Evolutionary conservation across 2,888 invertebrate species (phyloP), one percentile per base, ranked within the genome.

Genomic region (Silvanus unidentatus): DNA sequence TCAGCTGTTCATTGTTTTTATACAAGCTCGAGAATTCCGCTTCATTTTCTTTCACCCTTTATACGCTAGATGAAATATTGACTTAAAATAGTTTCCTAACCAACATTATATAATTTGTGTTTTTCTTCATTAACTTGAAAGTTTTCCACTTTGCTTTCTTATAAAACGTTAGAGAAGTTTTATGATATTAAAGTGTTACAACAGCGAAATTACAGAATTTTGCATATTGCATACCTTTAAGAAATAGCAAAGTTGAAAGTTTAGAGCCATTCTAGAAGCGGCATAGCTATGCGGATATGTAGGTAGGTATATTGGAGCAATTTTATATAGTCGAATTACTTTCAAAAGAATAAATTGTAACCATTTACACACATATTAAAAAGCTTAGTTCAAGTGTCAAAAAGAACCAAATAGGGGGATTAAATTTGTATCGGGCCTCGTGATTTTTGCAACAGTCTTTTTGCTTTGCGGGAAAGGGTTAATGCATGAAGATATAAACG

Each of bases 101-200:
- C 43, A 34, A 43, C 28, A 43, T 39, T 36, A 37, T 32, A 38
- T 43, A 43, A 43, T 43, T 43, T 43, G 32, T 30, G 43, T 43
- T 43, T 43, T 39, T 43, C 43, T 39, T 43, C 39, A 39, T 43
- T 43, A 43, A 43, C 43, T 39, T 27, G 11, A 16, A 43, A 43
- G 39, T 43, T 43, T 39, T 43, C 39, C 29, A 39, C 43, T 38
- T 43, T 27, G 16, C 39, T 39, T 39, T 37, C 6, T 13, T 15
- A 37, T 39, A 30, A 11, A 43, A 39, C 38, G 37, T 16, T 15
- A 15, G 28, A 30, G 30, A 42, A 39, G 42, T 42, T 42, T 32
- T 12, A 11, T 28, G 34, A 39, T 43, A 43, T 43, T 43, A 39
- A 43, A 43, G 12, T 37, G 32, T 39, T 43, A 43, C 43, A 43